These are phyloP conservation scores for Flexamia atlantica DNA, from an alignment of 2,888 invertebrate species.

Conservation along the genomic window DNA sequence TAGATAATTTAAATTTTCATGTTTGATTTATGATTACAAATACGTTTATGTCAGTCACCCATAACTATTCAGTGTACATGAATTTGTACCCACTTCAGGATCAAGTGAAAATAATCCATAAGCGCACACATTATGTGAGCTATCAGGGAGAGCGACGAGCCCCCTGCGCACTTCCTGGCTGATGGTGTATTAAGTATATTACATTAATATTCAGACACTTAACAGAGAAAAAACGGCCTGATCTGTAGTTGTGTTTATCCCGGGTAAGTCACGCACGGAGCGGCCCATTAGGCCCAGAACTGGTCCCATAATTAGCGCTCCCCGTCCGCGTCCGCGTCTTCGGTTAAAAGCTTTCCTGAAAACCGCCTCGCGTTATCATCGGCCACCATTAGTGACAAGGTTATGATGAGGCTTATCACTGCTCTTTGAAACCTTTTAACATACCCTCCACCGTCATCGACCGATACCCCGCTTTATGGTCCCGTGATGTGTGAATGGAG, in stretches of 20 bases:
- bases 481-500: conserved; percentile 11
- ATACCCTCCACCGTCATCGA: background rate
- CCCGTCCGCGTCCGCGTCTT: background rate
- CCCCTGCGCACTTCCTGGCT: too few species aligned
- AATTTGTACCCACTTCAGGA: too few species aligned
- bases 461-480: conserved; percentile 42
- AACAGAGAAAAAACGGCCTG: background rate
- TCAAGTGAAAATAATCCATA: too few species aligned
- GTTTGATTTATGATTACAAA: too few species aligned
- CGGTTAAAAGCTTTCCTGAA: conserved; percentile 57
- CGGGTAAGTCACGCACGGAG: conserved; percentile 40
- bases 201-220: too few species aligned
- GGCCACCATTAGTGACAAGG: conserved; percentile 49
- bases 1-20: too few species aligned
- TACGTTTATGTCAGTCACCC: too few species aligned
- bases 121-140: too few species aligned
- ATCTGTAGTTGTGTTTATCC: background rate
- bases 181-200: too few species aligned
- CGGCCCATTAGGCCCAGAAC: conserved; percentile 31
- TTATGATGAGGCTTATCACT: conserved; percentile 50
- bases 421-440: conserved; percentile 46
- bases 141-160: too few species aligned
- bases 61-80: too few species aligned
- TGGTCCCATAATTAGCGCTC: conserved; percentile 46
- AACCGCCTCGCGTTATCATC: conserved; percentile 26